phyloP scores from a whole-genome alignment of 2,888 invertebrate species.

The Anaspis maculata region DNA sequence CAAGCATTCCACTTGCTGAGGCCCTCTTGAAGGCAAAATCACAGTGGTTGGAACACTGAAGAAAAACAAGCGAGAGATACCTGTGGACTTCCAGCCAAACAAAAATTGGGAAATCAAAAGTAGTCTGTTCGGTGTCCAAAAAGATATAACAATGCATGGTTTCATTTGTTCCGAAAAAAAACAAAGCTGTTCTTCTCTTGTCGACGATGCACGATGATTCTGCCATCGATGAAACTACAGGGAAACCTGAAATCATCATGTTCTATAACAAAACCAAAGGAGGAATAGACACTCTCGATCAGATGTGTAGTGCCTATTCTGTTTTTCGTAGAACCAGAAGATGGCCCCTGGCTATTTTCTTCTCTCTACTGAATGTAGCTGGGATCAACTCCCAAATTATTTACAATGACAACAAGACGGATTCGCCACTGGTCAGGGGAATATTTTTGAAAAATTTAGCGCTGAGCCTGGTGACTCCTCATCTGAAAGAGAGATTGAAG shows the following conservation, averaged over 20 bases:
- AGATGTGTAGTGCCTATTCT: slow-evolving; percentile 22
- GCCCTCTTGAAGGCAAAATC: too few relatives aligned
- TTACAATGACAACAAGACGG: too few relatives aligned
- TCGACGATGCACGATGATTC: slow-evolving; percentile 20
- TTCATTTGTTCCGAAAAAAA: slow-evolving; percentile 19
- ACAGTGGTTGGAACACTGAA: slow-evolving; percentile 24
- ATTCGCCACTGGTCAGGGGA: too few relatives aligned
- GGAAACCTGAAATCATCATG: slow-evolving; percentile 22
- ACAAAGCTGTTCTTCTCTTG: slow-evolving; percentile 18
- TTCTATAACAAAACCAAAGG: slow-evolving; percentile 24
- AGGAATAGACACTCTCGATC: slow-evolving; percentile 19
- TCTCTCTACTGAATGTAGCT: not conserved
- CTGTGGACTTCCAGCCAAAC: slow-evolving; percentile 22
- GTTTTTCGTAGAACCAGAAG: slow-evolving; percentile 18
- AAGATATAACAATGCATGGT: slow-evolving; percentile 18
- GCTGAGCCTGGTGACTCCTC: too few relatives aligned
- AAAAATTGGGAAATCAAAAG: slow-evolving; percentile 12
- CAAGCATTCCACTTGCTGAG: slow-evolving; percentile 16
- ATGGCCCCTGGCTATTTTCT: slow-evolving; percentile 21
- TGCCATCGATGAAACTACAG: slow-evolving; percentile 6
- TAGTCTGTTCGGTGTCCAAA: slow-evolving; percentile 19
- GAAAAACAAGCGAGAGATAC: slow-evolving; percentile 27
- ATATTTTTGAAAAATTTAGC: too few relatives aligned
- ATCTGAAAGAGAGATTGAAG: too few relatives aligned
- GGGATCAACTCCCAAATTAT: not conserved